These are phyloP conservation scores for Heterotilapia buettikoferi DNA, from an alignment of 2,113 vertebrate species.

Conservation along the genomic window DNA sequence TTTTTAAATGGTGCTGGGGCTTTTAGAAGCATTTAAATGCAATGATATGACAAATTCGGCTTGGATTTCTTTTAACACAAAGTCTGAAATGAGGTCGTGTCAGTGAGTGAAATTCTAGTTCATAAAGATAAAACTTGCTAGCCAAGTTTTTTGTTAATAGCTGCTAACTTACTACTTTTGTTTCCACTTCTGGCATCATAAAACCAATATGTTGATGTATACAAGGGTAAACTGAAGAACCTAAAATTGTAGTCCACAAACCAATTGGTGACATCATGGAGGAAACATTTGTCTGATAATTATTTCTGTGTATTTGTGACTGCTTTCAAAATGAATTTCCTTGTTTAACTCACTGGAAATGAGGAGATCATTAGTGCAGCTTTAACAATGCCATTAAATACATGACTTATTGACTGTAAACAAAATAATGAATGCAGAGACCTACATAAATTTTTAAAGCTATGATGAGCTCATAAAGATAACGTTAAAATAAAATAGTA, in stretches of 20 bases:
- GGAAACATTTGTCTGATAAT: neutral
- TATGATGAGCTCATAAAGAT: neutral
- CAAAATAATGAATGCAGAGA: neutral
- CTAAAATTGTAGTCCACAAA: neutral
- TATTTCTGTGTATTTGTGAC: neutral
- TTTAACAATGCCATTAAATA: neutral
- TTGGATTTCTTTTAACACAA: neutral
- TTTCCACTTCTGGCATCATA: neutral
- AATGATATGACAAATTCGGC: rapidly evolving
- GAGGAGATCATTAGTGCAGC: neutral
- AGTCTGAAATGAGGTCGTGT: neutral
- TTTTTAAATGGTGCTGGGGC: neutral
- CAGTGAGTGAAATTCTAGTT: neutral
- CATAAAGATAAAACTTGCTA: neutral
- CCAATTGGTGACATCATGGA: neutral
- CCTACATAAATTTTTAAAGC: neutral
- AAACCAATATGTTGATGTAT: neutral
- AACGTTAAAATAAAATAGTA: neutral
- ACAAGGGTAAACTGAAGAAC: neutral
- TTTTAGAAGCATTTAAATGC: neutral
- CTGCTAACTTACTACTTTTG: neutral
- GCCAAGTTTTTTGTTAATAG: neutral
- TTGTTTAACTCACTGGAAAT: neutral
- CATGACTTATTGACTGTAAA: neutral
- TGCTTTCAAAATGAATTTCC: neutral